phyloP scores from a whole-genome alignment of 2,888 invertebrate species.

The Clusia tigrina region DNA sequence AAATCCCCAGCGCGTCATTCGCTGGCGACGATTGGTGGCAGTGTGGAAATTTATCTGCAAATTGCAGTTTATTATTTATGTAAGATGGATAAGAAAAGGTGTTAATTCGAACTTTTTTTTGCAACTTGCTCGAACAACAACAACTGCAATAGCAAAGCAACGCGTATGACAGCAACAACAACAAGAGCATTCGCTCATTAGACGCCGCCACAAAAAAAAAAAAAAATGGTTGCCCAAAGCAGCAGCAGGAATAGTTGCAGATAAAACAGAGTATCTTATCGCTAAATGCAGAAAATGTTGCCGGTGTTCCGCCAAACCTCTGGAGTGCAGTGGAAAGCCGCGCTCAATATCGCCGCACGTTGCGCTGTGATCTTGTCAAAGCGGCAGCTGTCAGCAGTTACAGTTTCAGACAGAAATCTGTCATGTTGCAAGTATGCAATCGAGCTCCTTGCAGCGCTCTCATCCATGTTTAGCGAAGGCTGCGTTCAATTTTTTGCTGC shows the following conservation, averaged over 20 bases:
- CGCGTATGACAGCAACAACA: background rate
- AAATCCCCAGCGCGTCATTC: conserved; percentile 3
- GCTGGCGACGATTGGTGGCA: conserved; percentile 2
- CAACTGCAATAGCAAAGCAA: conserved; percentile 10
- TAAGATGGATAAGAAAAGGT: conserved; percentile 21
- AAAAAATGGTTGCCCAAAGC: too few species aligned
- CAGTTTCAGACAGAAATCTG: conserved; percentile 16
- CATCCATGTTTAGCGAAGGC: background rate
- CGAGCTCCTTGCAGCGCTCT: background rate
- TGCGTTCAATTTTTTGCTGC: background rate
- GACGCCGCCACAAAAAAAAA: too few species aligned
- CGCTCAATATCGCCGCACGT: conserved; percentile 7
- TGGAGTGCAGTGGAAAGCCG: background rate
- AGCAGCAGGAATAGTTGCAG: background rate
- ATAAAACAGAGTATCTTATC: conserved; percentile 22
- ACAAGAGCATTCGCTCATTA: conserved; percentile 12
- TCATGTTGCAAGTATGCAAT: conserved; percentile 8
- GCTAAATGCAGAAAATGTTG: conserved; percentile 16
- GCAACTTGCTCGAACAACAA: too few species aligned
- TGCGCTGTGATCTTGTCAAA: conserved; percentile 16
- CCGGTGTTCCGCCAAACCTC: background rate
- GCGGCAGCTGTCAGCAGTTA: background rate
- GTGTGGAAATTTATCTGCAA: conserved; percentile 7
- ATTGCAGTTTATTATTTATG: conserved; percentile 22
- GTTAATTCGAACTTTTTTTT: conserved; percentile 15